phyloP scores from a whole-genome alignment of 2,797 vertebrate species.

The Dicrostonyx torquatus region DNA sequence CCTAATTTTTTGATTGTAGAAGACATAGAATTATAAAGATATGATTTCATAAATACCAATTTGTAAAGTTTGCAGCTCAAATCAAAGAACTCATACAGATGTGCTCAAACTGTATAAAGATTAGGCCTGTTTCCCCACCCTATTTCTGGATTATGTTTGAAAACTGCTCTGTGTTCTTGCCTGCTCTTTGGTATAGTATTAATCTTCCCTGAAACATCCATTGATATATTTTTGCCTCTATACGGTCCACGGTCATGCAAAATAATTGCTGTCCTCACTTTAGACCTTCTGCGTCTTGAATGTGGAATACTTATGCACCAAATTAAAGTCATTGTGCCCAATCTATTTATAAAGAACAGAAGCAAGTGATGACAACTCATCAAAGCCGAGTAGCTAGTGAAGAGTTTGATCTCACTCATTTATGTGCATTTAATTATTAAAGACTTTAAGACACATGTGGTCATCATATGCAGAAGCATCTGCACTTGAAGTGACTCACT shows the following conservation, averaged over 20 bases:
- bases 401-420: conserved; percentile 63
- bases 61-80: conserved; percentile 14
- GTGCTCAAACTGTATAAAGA: conserved; percentile 1
- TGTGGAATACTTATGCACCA: conserved; percentile 28
- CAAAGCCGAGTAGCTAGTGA: conserved; percentile 66
- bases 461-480: conserved; percentile 61
- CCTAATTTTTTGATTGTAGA: conserved; percentile 29
- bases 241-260: neutral
- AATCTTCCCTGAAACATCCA: neutral
- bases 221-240: conserved; percentile 15
- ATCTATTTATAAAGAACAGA: conserved; percentile 72
- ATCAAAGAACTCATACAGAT: conserved; percentile 59
- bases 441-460: conserved; percentile 67
- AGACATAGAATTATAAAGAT: conserved; percentile 39
- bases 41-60: conserved; percentile 37
- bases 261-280: neutral
- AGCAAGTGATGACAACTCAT: conserved; percentile 67
- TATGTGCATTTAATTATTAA: conserved; percentile 73
- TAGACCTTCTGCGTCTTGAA: neutral
- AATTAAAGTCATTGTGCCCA: conserved; percentile 41
- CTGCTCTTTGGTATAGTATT: neutral
- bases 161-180: neutral
- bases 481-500: conserved; percentile 53
- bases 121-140: neutral
- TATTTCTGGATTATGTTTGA: conserved; percentile 11